These are phyloP conservation scores for Sebastes diaconus DNA, from an alignment of 2,797 vertebrate species.

Conservation along the genomic window DNA sequence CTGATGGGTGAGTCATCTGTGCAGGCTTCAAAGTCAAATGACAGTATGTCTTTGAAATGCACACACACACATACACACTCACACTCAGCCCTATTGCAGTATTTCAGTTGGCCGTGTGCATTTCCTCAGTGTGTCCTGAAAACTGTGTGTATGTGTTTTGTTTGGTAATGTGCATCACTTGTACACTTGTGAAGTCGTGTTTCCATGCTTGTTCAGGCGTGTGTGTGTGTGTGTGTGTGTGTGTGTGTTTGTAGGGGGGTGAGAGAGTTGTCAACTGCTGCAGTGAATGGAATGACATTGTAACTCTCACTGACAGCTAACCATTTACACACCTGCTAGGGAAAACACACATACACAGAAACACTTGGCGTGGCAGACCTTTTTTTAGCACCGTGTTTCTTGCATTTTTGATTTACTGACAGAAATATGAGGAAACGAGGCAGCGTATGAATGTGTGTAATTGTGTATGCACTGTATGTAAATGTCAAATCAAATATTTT, in stretches of 20 bases:
- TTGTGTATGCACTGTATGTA: background rate
- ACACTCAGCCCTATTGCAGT: background rate
- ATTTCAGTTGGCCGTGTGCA: background rate
- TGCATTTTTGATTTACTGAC: background rate
- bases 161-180: background rate
- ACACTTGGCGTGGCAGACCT: background rate
- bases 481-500: background rate
- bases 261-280: background rate
- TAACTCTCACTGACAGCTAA: background rate
- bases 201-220: background rate
- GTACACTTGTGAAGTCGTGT: background rate
- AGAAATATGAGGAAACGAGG: background rate
- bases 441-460: background rate
- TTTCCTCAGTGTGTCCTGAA: background rate
- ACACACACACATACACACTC: background rate
- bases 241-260: background rate
- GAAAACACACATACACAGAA: background rate
- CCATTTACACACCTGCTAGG: background rate
- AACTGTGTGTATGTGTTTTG: background rate
- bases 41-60: conserved; percentile 8
- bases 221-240: background rate
- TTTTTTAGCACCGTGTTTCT: background rate
- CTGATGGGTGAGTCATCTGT: conserved; percentile 25
- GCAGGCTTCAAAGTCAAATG: conserved; percentile 14
- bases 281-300: background rate